Conservation (phyloP, 2,113 vertebrate species). For the Rana temporaria region DNA sequence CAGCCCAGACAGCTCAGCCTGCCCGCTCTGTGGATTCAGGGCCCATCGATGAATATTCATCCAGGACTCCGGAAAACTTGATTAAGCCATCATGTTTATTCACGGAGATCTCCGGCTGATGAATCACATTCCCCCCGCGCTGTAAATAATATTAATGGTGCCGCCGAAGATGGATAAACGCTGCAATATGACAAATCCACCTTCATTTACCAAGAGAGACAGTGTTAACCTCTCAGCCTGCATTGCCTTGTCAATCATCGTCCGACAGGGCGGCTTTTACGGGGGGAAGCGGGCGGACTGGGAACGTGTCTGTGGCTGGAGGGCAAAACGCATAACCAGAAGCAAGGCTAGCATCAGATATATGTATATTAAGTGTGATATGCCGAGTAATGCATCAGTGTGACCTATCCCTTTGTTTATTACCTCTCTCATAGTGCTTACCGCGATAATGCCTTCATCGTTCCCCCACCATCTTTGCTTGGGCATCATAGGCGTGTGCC, state of each 20-base stretch:
- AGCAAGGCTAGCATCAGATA: no score
- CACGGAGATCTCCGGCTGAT: slow-evolving; percentile 41
- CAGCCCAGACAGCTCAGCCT: neutral
- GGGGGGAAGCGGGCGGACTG: neutral
- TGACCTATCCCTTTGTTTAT: no score
- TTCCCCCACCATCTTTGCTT: no score
- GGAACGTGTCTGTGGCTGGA: neutral
- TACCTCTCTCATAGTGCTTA: no score
- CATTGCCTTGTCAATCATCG: neutral
- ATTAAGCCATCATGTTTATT: slow-evolving; percentile 55
- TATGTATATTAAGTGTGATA: no score
- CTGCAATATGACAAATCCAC: slow-evolving; percentile 43
- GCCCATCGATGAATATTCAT: slow-evolving; percentile 49
- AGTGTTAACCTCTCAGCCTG: slow-evolving; percentile 12
- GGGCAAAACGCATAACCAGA: no score
- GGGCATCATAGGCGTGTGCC: no score
- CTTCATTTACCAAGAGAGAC: slow-evolving; percentile 15
- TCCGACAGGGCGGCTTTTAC: neutral
- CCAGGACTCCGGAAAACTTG: neutral
- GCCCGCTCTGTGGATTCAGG: slow-evolving; percentile 11
- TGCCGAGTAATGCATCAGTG: no score
- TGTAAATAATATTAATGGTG: slow-evolving; percentile 57
- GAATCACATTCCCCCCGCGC: slow-evolving; percentile 23
- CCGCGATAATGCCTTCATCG: no score
- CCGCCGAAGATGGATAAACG: slow-evolving; percentile 44